phyloP scores from a whole-genome alignment of 2,113 vertebrate genomes.

The Glaucomys volans region DNA sequence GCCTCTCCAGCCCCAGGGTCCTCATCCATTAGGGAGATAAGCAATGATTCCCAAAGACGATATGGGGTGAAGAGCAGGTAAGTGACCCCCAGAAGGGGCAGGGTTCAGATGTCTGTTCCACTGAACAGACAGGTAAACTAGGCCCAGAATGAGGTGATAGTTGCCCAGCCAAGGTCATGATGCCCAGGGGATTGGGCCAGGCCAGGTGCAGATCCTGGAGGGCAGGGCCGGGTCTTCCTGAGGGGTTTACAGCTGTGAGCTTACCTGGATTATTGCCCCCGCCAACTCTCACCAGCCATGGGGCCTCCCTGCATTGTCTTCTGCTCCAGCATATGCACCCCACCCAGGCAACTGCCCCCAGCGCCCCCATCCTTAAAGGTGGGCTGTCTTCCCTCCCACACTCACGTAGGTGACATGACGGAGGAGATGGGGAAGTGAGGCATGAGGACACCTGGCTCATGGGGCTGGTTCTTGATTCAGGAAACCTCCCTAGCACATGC shows the following conservation, averaged over 20 bases:
- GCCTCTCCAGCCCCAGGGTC: neutral
- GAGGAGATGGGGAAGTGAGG: neutral
- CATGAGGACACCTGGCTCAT: neutral
- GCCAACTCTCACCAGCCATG: neutral
- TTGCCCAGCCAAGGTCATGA: neutral
- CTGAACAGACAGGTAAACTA: neutral
- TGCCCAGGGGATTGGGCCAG: neutral
- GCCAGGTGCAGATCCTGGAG: neutral
- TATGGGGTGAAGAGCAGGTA: neutral
- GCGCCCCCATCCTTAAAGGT: too few species aligned
- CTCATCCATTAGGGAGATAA: neutral
- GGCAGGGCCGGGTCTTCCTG: neutral
- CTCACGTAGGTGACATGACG: neutral
- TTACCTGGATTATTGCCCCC: neutral
- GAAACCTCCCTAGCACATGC: neutral
- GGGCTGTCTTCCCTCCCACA: too few species aligned
- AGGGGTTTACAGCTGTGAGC: neutral
- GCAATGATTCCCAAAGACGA: neutral
- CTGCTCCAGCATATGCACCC: neutral
- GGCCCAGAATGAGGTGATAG: neutral
- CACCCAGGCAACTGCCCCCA: too few species aligned
- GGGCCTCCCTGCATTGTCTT: neutral
- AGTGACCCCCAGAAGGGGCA: neutral
- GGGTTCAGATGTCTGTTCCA: neutral
- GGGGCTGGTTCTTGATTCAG: neutral